phyloP scores from a whole-genome alignment of 2,113 vertebrate genomes.

The Eira barbara region DNA sequence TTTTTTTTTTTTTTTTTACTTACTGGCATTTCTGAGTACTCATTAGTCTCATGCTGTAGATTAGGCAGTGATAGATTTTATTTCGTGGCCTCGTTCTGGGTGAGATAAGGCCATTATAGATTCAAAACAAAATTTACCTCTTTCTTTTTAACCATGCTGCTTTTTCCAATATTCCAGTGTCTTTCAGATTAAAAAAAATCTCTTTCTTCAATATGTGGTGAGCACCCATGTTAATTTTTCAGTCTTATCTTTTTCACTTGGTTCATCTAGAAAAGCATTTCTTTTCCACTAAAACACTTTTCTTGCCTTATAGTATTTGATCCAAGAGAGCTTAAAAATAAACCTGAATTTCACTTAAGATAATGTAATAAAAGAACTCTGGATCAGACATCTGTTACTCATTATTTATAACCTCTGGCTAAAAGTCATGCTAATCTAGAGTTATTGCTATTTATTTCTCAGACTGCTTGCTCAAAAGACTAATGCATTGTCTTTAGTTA shows the following conservation, averaged over 20 bases:
- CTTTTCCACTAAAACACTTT: constrained; percentile 27
- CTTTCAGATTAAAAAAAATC: background rate
- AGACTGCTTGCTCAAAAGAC: constrained; percentile 1
- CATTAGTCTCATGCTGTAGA: background rate
- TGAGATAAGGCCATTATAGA: background rate
- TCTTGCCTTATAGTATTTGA: constrained; percentile 35
- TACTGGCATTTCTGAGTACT: background rate
- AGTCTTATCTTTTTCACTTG: constrained; percentile 7
- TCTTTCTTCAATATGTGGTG: background rate
- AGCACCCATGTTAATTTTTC: constrained; percentile 20
- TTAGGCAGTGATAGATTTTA: background rate
- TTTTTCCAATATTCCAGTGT: background rate
- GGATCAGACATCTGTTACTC: constrained; percentile 30
- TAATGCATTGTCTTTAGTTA: background rate
- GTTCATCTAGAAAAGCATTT: constrained; percentile 45
- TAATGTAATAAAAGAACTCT: constrained; percentile 41
- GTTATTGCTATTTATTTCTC: constrained; percentile 31
- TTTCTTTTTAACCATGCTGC: background rate
- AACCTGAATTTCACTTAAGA: constrained; percentile 35
- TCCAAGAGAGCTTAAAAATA: constrained; percentile 50
- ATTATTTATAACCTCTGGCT: constrained; percentile 43
- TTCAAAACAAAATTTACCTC: background rate
- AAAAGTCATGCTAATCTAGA: constrained; percentile 12
- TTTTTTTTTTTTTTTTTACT: background rate
- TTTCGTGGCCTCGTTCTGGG: background rate